phyloP scores from a whole-genome alignment of 2,888 invertebrate species.

The Metellina segmentata region DNA sequence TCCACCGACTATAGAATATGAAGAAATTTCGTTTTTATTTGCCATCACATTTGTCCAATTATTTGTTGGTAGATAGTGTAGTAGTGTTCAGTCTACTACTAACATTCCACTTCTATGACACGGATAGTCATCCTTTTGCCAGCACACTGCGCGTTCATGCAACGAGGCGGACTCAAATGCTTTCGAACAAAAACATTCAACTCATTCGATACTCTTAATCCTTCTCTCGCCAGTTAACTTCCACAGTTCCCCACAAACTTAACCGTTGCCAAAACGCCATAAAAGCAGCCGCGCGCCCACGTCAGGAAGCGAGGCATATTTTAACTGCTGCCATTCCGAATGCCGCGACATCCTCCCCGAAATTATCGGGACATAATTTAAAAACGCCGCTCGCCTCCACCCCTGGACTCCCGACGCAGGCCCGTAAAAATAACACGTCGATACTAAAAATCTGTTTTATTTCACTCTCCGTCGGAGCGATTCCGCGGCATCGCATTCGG shows the following conservation, averaged over 20 bases:
- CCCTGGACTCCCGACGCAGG: background rate
- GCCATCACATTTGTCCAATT: too few relatives aligned
- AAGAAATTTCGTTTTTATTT: too few relatives aligned
- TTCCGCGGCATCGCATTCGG: conserved; percentile 7
- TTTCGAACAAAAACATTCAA: too few relatives aligned
- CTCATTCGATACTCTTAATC: background rate
- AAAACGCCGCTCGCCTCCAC: background rate
- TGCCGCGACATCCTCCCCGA: background rate
- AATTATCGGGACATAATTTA: background rate
- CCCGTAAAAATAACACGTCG: conserved; percentile 40
- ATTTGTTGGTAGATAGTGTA: too few relatives aligned
- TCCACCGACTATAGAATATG: too few relatives aligned
- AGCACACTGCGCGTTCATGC: too few relatives aligned
- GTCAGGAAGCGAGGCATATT: background rate
- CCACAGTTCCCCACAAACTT: background rate
- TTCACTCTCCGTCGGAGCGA: conserved; percentile 3
- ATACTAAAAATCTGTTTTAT: conserved; percentile 49
- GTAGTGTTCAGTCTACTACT: too few relatives aligned
- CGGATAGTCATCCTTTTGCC: too few relatives aligned
- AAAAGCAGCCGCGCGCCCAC: background rate
- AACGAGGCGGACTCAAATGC: too few relatives aligned
- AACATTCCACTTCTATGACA: too few relatives aligned
- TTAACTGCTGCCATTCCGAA: background rate
- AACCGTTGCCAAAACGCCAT: background rate
- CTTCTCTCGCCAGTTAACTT: background rate